Evolutionary conservation across 2,797 vertebrate genomes (phyloP), one percentile per base, ranked within the genome.

Genomic region (Apogon hyalosoma): DNA sequence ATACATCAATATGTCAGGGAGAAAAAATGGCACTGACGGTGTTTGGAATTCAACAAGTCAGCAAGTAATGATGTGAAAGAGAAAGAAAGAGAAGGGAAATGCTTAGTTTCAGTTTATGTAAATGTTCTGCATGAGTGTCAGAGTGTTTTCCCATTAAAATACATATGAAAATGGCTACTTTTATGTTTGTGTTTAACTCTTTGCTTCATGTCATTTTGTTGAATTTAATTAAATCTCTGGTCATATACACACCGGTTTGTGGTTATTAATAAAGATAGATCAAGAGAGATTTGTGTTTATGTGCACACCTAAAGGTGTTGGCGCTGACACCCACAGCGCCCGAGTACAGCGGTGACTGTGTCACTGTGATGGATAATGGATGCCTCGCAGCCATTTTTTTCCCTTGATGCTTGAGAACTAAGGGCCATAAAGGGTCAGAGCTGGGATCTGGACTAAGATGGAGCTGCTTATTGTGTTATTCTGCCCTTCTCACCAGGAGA

Each of bases 321-420:
- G 21, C 28, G 38, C 8, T 46, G 21, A 18, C 54, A 12, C 59
- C 45, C 9, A 1, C 36, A 41, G 24, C 28, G 5, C n/a, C 0
- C 38, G 4, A 66, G 49, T 13, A 46, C 24, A 54, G 73, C 38
- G 33, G 73, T 40, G 55, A 49, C 66, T 52, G 47, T 73, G 68
- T 85, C 72, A 77, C 42, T 53, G 10, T 71, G 75, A 88, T 75
- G 65, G 75, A 88, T 89, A 70, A 67, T 60, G 48, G 41, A 51
- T 62, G 28, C 6, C 48, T 65, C 43, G 58, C 8, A n/a, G 42
- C 45, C 49, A 33, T 68, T 47, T 61, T 52, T 66, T 47, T 82
- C 46, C 40, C n/a, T 14, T 58, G 40, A 36, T 71, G 68, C 73
- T 62, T 61, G 62, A 67, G 57, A 82, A 76, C 55, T 57, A 21